Evolutionary conservation across 2,113 vertebrate genomes (phyloP).

Genomic region (Triplophysa siluroides): DNA sequence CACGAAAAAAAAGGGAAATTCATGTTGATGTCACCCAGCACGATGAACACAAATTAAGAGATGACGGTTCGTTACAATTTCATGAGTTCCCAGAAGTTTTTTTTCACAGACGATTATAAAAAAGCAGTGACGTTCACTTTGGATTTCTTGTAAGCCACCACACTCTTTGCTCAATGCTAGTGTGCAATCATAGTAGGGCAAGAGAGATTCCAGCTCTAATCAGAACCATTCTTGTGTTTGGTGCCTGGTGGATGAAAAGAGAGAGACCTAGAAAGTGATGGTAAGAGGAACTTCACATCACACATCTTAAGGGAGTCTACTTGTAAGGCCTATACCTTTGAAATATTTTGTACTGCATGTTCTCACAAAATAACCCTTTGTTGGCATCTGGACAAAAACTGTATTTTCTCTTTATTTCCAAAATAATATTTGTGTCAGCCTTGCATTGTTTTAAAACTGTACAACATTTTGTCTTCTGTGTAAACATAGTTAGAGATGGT

Average conservation of each 20-base stretch:
- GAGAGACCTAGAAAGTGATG: conserved; percentile 7
- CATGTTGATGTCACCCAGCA: too few relatives aligned
- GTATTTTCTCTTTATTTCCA: neutral
- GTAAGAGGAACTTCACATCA: neutral
- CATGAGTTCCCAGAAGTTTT: too few relatives aligned
- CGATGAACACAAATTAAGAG: too few relatives aligned
- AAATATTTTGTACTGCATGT: neutral
- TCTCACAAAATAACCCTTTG: neutral
- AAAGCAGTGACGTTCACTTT: conserved; percentile 46
- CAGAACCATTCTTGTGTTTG: conserved; percentile 64
- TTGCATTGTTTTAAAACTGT: too few relatives aligned
- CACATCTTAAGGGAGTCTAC: neutral
- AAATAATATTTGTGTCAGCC: too few relatives aligned
- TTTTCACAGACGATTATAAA: neutral
- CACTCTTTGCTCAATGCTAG: conserved; percentile 49
- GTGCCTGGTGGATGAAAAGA: conserved; percentile 56
- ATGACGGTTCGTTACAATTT: too few relatives aligned
- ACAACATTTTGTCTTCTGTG: too few relatives aligned
- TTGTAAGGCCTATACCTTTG: too few relatives aligned
- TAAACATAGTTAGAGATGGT: too few relatives aligned
- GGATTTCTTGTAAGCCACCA: conserved; percentile 40
- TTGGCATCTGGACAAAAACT: neutral
- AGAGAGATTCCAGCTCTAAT: conserved; percentile 65
- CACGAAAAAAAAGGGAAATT: too few relatives aligned
- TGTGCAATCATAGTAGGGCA: conserved; percentile 65